Conservation (phyloP, 2,888 invertebrate species). For the Dascillus cervinus region DNA sequence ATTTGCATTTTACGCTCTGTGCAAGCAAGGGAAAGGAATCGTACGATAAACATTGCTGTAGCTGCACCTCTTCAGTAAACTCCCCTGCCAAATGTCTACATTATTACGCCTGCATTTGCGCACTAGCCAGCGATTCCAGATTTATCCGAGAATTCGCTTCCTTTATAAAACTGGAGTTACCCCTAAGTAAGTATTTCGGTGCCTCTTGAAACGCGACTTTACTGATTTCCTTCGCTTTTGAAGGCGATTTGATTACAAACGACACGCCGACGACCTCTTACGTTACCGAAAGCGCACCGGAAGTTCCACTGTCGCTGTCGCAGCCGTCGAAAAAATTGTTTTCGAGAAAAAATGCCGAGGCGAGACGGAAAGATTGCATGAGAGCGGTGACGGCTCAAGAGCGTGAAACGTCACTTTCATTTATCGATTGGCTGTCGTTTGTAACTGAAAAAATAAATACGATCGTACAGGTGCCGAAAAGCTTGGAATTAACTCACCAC, state of each 20-base stretch:
- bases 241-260: too few relatives aligned
- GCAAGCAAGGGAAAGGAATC: slow-evolving; percentile 43
- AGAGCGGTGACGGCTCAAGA: too few relatives aligned
- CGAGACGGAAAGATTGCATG: too few relatives aligned
- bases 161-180: slow-evolving; percentile 47
- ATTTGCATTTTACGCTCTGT: slow-evolving; percentile 59
- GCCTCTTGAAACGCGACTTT: not conserved
- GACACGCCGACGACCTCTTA: too few relatives aligned
- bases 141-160: slow-evolving; percentile 54
- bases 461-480: too few relatives aligned
- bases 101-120: slow-evolving; percentile 63
- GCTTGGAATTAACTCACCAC: too few relatives aligned
- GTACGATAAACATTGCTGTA: slow-evolving; percentile 51
- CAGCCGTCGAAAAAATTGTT: too few relatives aligned
- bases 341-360: too few relatives aligned
- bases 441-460: slow-evolving; percentile 72
- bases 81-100: slow-evolving; percentile 59
- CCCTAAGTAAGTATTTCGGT: slow-evolving; percentile 3
- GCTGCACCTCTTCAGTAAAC: too few relatives aligned
- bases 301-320: too few relatives aligned
- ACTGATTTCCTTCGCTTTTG: too few relatives aligned
- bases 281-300: too few relatives aligned
- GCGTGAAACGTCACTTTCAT: slow-evolving; percentile 44
- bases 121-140: slow-evolving; percentile 58
- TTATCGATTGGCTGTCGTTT: slow-evolving; percentile 65